A percentile compares a stretch with the other conserved stretches of the same genome.
Conservation (phyloP, 2,797 vertebrate species). For the Diplodus sargus region DNA sequence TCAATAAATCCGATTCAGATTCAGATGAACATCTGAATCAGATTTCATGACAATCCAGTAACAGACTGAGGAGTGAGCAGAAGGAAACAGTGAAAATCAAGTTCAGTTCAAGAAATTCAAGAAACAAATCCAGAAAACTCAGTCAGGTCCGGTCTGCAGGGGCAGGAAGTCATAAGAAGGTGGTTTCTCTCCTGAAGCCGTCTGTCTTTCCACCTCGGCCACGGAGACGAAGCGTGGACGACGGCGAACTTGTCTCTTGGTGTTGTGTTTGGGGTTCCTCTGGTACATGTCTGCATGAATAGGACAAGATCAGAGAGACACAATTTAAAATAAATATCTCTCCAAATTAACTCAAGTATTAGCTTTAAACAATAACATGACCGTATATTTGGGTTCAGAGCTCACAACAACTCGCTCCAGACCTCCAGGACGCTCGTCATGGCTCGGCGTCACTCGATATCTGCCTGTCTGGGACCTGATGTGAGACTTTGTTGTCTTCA, state of each 20-base stretch:
- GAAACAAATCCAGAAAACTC: neutral
- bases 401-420: neutral
- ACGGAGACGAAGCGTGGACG: slow-evolving; percentile 88
- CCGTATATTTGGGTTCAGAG: no score
- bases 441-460: neutral
- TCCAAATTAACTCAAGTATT: no score
- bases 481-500: neutral
- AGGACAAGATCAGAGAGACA: neutral
- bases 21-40: no score
- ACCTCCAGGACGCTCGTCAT: neutral
- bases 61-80: neutral
- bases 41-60: no score
- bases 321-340: no score
- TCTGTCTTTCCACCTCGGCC: slow-evolving; percentile 80
- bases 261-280: slow-evolving; percentile 85
- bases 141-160: neutral
- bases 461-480: no score
- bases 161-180: neutral
- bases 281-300: slow-evolving; percentile 88
- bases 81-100: no score
- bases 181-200: slow-evolving; percentile 61
- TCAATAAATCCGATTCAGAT: no score
- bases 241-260: slow-evolving; percentile 85
- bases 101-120: neutral
- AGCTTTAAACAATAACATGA: no score